Percentiles rank a stretch among this genome's conserved stretches.
Conservation (phyloP, 2,113 vertebrate genomes). For the Erythrolamprus reginae region DNA sequence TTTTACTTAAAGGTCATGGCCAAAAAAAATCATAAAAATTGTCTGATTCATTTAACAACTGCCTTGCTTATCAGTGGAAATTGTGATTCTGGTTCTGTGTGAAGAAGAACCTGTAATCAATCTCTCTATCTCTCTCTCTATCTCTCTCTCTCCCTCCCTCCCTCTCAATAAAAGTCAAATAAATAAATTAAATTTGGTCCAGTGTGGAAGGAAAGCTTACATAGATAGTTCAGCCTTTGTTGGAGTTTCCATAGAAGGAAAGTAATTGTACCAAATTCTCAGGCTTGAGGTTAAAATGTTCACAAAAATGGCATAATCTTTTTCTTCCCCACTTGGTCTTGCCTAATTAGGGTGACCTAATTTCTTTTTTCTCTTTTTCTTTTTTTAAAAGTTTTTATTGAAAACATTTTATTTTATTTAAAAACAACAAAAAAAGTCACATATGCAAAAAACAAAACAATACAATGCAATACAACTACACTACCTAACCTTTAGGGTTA, state of each 20-base stretch:
- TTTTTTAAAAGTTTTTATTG: no score
- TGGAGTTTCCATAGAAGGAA: neutral
- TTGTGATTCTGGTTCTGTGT: neutral
- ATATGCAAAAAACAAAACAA: no score
- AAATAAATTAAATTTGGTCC: no score
- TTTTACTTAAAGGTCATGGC: neutral
- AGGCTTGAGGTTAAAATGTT: neutral
- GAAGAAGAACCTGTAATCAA: neutral
- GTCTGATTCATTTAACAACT: neutral
- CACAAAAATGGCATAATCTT: neutral
- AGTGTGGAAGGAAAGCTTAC: neutral
- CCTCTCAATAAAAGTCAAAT: no score
- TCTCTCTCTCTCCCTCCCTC: no score
- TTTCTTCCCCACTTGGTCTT: neutral
- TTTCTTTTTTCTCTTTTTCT: no score
- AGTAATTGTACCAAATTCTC: neutral
- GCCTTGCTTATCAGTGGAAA: neutral
- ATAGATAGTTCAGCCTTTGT: neutral
- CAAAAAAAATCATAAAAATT: neutral
- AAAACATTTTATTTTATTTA: no score
- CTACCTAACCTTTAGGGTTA: no score
- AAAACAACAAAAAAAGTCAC: no score
- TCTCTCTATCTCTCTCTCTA: no score
- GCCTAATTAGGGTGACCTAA: neutral
- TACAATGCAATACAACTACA: no score